Base-by-base conservation (phyloP, 2,888 invertebrate species). In the Busseola fusca region DNA sequence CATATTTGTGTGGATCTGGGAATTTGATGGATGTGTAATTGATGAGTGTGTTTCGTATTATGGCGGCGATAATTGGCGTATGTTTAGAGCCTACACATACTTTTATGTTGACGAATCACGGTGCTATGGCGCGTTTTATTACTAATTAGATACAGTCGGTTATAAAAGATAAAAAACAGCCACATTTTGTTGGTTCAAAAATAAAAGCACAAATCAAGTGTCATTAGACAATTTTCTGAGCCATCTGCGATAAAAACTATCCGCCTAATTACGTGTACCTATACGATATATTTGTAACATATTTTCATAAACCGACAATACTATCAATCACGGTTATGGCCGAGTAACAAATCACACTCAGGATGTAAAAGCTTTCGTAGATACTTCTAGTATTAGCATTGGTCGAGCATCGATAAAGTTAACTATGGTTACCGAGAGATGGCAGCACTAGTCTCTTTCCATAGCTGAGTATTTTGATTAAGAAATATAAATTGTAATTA, bases 1-100 rank as follows among this genome's bases (percentile, higher is more conserved):
- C 21, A 40, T 69, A 57, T 66, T 59, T 74, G 54, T 63, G 58
- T 45, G 65, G n/a, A 73, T 78, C 74, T 78, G 73, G 18, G 67
- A 42, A 40, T n/a, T 58, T 69, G 73, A 72, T 78, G 18, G 50
- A 45, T 63, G 25, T 45, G 7, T 50, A 9, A 52, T 76, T 60
- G 78, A 76, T 78, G 64, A 50, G 60, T 65, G 37, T 30, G 56
- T 40, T 58, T 45, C 30, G 63, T 71, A 45, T 58, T 45, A 25
- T 30, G 25, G 45, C 21, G 10, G 42, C 30, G 58, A 57, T 77
- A 52, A 74, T 77, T 77, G 71, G 74, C 34, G 62, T 50, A 25
- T 60, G 10, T 37, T 30, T 25, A 21, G 21, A 57, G 52, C 37
- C 25, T 54, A 34, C 16, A 18, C 30, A 50, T n/a, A 14, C 10